These are phyloP conservation scores for Brachyhypopomus occidentalis DNA, from an alignment of 2,113 vertebrate species.

Conservation along the genomic window DNA sequence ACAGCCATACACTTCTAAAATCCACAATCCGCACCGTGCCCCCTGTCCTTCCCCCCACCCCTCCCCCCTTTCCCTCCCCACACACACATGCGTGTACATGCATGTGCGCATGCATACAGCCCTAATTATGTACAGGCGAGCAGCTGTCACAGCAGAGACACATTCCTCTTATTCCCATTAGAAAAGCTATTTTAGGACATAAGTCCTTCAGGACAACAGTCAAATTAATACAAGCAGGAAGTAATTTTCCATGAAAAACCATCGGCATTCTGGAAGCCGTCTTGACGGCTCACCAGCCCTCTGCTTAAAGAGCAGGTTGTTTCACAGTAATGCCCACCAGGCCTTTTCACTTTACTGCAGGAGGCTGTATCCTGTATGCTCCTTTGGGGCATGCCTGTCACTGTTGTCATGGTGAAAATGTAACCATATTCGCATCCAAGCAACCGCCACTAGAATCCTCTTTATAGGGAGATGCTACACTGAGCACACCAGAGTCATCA, in stretches of 20 bases:
- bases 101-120: neutral
- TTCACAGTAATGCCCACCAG: neutral
- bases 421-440: too few species aligned
- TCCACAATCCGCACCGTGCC: too few species aligned
- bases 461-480: neutral
- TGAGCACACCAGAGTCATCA: neutral
- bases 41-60: too few species aligned
- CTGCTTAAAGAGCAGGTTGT: neutral
- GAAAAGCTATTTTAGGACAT: conserved; percentile 68
- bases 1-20: neutral
- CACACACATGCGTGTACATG: neutral
- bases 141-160: conserved; percentile 55
- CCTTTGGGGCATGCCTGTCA: neutral
- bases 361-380: neutral
- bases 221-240: conserved; percentile 61
- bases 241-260: conserved; percentile 24
- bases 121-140: conserved; percentile 45
- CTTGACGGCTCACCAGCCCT: neutral
- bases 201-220: conserved; percentile 57
- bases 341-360: neutral
- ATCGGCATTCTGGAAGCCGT: neutral
- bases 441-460: neutral
- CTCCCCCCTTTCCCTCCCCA: too few species aligned
- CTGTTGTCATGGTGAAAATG: neutral
- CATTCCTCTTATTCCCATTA: conserved; percentile 56